phyloP scores from a whole-genome alignment of 2,797 vertebrate genomes.

The Columba guinea region DNA sequence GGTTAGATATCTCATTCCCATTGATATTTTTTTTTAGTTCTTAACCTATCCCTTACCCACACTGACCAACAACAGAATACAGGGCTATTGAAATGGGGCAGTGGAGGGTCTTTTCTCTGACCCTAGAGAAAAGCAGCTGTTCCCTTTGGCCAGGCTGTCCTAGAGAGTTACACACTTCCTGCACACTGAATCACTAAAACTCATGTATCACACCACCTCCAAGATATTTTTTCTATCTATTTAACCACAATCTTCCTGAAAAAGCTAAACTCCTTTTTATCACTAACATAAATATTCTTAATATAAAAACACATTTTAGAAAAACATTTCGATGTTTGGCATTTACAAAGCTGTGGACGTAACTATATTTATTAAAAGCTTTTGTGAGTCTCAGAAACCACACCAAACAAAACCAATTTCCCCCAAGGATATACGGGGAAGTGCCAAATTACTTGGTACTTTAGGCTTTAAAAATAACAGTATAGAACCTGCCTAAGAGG shows the following conservation, averaged over 20 bases:
- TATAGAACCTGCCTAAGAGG: conserved; percentile 62
- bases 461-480: conserved; percentile 60
- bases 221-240: background rate
- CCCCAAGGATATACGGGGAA: conserved; percentile 43
- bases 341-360: background rate
- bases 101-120: background rate
- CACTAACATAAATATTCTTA: background rate
- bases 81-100: background rate
- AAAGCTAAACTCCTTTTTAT: background rate
- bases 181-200: background rate
- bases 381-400: background rate
- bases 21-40: background rate
- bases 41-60: background rate
- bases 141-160: background rate
- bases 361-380: background rate
- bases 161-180: background rate
- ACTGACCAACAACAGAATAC: background rate
- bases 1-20: background rate
- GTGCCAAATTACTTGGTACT: conserved; percentile 56
- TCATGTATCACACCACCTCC: background rate
- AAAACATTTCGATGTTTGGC: background rate
- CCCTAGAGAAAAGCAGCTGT: background rate
- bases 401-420: background rate
- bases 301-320: background rate
- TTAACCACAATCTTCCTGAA: background rate